Base-by-base conservation (phyloP, 2,113 vertebrate genomes). In the Loxodonta africana region DNA sequence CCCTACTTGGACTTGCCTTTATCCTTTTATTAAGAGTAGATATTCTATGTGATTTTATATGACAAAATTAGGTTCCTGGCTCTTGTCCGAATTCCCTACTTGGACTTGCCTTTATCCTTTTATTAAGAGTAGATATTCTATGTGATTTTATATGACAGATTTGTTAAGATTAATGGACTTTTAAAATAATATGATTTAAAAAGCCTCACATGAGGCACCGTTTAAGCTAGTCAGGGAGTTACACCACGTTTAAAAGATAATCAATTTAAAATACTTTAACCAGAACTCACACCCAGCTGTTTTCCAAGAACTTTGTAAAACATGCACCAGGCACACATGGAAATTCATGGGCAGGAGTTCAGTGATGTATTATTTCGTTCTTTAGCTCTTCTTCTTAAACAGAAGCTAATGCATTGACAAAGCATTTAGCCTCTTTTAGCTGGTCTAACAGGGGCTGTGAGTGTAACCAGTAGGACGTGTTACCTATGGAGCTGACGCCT, bases 231-330 rank as follows among this genome's bases (percentile, higher is more conserved):
- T 78, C 63, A 83, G n/a, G 57, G 71, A 97, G 28, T 92, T 41
- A 73, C 17, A 94, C 77, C 26, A 30, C 86, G 76, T 65, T 96
- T 83, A 86, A 92, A 96, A 83, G 69, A 76, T 93, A 26, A 80
- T 88, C 71, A 69, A 0, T 87, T 95, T 97, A 76, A 63, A 97
- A 86, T 83, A 26, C 17, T 81, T 44, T 78, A 71, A 65, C 51
- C 85, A 90, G 88, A 92, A 94, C 63, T 63, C 73, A 69, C 30
- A 84, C 30, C 53, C 69, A 76, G 51, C 63, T 88, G 60, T 92
- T 96, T 96, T 95, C 88, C 4, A 83, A 77, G 51, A 83, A 82
- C 37, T 94, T 90, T 48, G 30, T 90, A 80, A 94, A 96, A 62
- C 8, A 51, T 9, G 76, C 17, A 85, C 30, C 23, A 95, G 71